Base-by-base conservation (phyloP, 2,888 invertebrate species). In the Pediacus dermestoides region DNA sequence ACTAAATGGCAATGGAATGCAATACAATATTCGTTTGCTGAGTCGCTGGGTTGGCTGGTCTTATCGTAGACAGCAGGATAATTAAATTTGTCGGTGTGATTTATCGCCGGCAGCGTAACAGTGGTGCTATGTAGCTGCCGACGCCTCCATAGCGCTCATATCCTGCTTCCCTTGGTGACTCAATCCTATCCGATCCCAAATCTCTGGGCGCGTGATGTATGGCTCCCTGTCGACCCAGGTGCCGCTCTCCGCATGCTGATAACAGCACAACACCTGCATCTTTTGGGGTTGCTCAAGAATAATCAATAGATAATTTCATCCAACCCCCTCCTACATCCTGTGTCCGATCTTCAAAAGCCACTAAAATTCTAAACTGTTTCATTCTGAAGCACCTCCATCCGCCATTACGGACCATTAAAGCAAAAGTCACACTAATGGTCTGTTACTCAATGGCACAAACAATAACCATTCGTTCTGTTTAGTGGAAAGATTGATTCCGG, bases 11-110 rank as follows among this genome's bases (percentile, higher is more conserved):
- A n/a, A n/a, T n/a, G n/a, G n/a, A n/a, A n/a, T n/a, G n/a, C n/a
- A n/a, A n/a, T n/a, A n/a, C n/a, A n/a, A n/a, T n/a, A n/a, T n/a
- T n/a, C n/a, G n/a, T n/a, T n/a, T n/a, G n/a, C n/a, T n/a, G n/a
- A n/a, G 11, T 43, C 47, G 44, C 34, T 39, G 42, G 44, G 46
- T 44, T 46, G n/a, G n/a, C 46, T 50, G 59, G 67, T 67, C 71
- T 73, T 73, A 73, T 73, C 72, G 67, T 66, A 70, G 72, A 72
- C 71, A 70, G 69, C 68, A 71, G 71, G 74, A 73, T 74, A 74
- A 74, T 74, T 74, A 73, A 74, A 74, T 74, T 74, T 74, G 73
- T 74, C 73, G 67, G 63, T 58, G 70, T 73, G 73, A 74, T 74
- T 73, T 74, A 74, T 72, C 64, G 70, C 63, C 59, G 61, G 56